phyloP scores from a whole-genome alignment of 2,888 invertebrate genomes.

The Andrena marginata region DNA sequence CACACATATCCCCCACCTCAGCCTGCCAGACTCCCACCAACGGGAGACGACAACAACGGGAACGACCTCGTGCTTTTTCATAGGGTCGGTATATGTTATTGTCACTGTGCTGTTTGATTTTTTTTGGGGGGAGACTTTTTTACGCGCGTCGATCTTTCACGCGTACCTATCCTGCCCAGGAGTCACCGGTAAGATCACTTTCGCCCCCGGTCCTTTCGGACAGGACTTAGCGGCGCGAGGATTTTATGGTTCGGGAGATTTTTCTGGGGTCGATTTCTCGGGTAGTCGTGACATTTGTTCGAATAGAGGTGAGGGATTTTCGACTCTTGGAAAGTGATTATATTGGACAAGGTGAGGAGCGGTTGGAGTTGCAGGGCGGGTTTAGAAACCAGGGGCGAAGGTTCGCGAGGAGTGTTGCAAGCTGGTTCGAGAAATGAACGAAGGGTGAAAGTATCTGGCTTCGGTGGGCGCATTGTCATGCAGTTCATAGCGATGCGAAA shows the following conservation, averaged over 20 bases:
- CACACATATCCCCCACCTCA: conserved; percentile 65
- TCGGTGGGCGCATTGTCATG: conserved; percentile 1
- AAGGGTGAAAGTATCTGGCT: background rate
- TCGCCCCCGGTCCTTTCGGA: conserved; percentile 52
- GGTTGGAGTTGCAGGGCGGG: background rate
- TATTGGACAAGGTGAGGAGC: background rate
- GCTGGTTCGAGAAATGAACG: conserved; percentile 2
- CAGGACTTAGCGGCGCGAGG: background rate
- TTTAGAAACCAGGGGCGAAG: background rate
- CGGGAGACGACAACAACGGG: conserved; percentile 69
- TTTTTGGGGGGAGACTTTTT: conserved; percentile 55
- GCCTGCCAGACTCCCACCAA: conserved; percentile 64
- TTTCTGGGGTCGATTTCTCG: background rate
- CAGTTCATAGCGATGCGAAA: background rate
- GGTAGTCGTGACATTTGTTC: background rate
- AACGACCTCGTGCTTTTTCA: conserved; percentile 71
- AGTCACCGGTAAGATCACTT: conserved; percentile 67
- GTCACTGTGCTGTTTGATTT: conserved; percentile 49
- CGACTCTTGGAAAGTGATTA: background rate
- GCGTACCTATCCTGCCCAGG: conserved; percentile 30
- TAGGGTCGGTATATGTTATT: conserved; percentile 54
- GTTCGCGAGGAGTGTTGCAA: background rate
- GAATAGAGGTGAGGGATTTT: background rate
- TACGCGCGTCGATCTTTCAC: conserved; percentile 70
- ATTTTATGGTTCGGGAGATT: background rate